phyloP scores from a whole-genome alignment of 2,113 vertebrate species.

The Megaceryle maxima region DNA sequence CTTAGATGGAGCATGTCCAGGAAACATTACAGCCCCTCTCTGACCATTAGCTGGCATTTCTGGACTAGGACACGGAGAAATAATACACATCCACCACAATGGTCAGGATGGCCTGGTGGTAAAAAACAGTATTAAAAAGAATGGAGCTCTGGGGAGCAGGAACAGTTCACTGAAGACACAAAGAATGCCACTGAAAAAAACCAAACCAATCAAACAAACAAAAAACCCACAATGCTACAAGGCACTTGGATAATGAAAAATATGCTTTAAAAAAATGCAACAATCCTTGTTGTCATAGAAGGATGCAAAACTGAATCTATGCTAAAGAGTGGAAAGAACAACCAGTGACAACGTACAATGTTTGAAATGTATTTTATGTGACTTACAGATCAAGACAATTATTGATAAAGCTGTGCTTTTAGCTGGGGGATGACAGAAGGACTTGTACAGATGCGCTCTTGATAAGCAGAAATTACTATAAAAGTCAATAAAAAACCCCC shows the following conservation, averaged over 20 bases:
- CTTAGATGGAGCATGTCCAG: background rate
- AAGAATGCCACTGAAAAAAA: background rate
- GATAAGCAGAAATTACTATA: background rate
- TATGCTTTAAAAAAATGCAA: background rate
- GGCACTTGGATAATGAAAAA: background rate
- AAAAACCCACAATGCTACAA: background rate
- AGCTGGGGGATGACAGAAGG: background rate
- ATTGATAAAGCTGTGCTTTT: background rate
- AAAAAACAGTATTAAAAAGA: background rate
- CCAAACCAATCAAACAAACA: background rate
- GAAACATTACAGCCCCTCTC: background rate
- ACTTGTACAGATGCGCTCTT: fast-evolving
- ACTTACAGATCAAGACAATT: background rate
- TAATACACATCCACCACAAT: background rate
- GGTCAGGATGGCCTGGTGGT: background rate
- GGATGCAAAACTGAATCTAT: too few relatives aligned
- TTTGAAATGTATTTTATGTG: background rate
- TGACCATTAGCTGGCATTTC: background rate
- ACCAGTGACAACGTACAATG: background rate
- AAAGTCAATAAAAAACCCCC: background rate
- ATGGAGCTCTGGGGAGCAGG: background rate
- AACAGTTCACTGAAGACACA: background rate
- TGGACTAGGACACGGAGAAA: background rate
- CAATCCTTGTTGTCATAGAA: background rate
- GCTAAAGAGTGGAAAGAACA: background rate